Base-by-base conservation (phyloP, 2,797 vertebrate genomes). In the Okamejei kenojei region DNA sequence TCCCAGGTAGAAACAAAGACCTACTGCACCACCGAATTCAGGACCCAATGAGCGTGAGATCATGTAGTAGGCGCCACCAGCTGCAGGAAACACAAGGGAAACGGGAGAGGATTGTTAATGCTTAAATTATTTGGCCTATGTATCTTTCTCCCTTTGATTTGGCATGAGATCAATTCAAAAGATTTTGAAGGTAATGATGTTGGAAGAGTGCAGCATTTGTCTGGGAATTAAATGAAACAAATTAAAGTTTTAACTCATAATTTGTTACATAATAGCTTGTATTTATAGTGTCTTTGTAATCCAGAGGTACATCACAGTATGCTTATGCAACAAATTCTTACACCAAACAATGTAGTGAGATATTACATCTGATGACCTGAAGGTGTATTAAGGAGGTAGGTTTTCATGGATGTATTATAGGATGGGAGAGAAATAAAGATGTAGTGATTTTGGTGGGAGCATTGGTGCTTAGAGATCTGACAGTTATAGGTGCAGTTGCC, bases 1-100 rank as follows among this genome's bases (percentile, higher is more conserved):
- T 95, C 99, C 98, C 95, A 99, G 96, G 95, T 99, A 99, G 96
- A 99, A 99, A 95, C 99, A 99, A 95, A 99, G 98, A 91, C 99
- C 99, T 93, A 99, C 99, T 0, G 99, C 99, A 10, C 99, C 99
- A 73, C 99, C 99, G 77, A 99, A 99, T 95, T 99, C 99, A 0
- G 99, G 99, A 93, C 99, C 98, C 95, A 99, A 95, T 0, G 99
- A 99, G 93, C 99, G 98, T 6, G 98, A 99, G 94, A 99, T 99
- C 99, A 99, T 99, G 96, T 99, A 99, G 96, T 99, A 99, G 93
- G 99, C 97, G 77, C 99, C 99, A 15, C 99, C 99, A 90, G 99
- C 99, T 99, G 96, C 77, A 76, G 7, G 94, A 94, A 93, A 96
- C 93, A 96, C 80, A 90, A 94, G 58, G 5, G 7, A 93, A 11